phyloP scores from a whole-genome alignment of 2,888 invertebrate genomes.

The Drosophila sordidula region DNA sequence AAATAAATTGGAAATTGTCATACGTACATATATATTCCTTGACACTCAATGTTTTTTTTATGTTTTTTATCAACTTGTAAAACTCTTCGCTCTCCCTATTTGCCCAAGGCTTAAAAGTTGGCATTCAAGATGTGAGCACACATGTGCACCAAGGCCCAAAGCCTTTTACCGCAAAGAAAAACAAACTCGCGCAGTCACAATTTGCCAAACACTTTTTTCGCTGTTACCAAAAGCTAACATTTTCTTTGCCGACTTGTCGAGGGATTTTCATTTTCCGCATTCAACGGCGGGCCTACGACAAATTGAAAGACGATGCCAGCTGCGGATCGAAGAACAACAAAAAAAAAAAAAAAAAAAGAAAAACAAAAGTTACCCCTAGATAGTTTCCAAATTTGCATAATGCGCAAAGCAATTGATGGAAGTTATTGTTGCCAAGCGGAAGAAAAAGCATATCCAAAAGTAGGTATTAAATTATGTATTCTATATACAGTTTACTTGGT shows the following conservation, averaged over 20 bases:
- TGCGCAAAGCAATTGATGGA: constrained; percentile 49
- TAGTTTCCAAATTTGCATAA: constrained; percentile 74
- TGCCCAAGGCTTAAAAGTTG: constrained; percentile 20
- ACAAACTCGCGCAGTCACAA: constrained; percentile 38
- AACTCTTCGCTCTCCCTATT: constrained; percentile 2
- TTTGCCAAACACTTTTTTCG: constrained; percentile 36
- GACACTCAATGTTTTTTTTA: not conserved
- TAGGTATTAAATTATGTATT: not conserved
- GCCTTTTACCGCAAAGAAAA: constrained; percentile 11
- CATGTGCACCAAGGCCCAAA: constrained; percentile 20
- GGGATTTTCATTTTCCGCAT: constrained; percentile 48
- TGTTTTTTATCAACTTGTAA: not conserved
- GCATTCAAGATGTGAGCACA: constrained; percentile 21
- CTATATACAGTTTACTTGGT: too few relatives aligned
- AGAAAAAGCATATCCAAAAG: constrained; percentile 11
- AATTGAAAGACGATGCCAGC: constrained; percentile 39
- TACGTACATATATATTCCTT: constrained; percentile 25
- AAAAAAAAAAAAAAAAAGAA: constrained; percentile 15
- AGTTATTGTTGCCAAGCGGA: constrained; percentile 14
- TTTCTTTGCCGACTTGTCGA: constrained; percentile 48
- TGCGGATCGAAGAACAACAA: constrained; percentile 28
- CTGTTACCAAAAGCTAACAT: constrained; percentile 40
- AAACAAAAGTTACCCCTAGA: constrained; percentile 39
- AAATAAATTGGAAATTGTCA: constrained; percentile 65
- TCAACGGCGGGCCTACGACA: constrained; percentile 31